Base-by-base conservation (phyloP, 2,888 invertebrate species). In the Microchrysa polita region DNA sequence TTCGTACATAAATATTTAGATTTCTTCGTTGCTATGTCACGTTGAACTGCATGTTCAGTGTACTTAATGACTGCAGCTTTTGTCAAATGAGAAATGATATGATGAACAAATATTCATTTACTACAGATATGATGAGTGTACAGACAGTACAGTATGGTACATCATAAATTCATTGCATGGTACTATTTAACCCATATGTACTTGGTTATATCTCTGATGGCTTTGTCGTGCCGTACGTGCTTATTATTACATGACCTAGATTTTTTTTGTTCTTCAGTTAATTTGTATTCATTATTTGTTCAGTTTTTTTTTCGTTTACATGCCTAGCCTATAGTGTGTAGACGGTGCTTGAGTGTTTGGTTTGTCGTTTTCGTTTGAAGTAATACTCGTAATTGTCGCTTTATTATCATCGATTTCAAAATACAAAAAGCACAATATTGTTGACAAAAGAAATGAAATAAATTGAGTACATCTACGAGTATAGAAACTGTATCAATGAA, bases 231-330 rank as follows among this genome's bases (percentile, higher is more conserved):
- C 22, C 4, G 9, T 22, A 57, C 57, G 22, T 61, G 61, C 23
- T 60, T 61, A 61, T 61, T 40, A 61, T 61, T 40, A 61, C 40
- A 40, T 40, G 61, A 61, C 61, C 61, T 61, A 61, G 61, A 61
- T 61, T 61, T 34, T 34, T 60, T 22, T 60, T n/a, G n/a, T n/a
- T n/a, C n/a, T n/a, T 34, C 40, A 61, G 61, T 61, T 61, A 61
- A 61, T 61, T 61, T 61, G 61, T 61, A 61, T 23, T 61, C 61
- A 40, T 61, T 61, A 40, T 40, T 40, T 61, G 61, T 61, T 14
- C 14, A 16, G 2, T n/a, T 52, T 59, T 59, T 59, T 23, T 34
- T 34, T 23, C 23, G 7, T 34, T 34, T n/a, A n/a, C 27, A 7
- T 34, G 27, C 7, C 27, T 2, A 34, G 4, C 7, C 27, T 34